Percentiles rank a stretch among this genome's conserved stretches.
phyloP scores from a whole-genome alignment of 2,113 vertebrate genomes.

The Trinectes maculatus region DNA sequence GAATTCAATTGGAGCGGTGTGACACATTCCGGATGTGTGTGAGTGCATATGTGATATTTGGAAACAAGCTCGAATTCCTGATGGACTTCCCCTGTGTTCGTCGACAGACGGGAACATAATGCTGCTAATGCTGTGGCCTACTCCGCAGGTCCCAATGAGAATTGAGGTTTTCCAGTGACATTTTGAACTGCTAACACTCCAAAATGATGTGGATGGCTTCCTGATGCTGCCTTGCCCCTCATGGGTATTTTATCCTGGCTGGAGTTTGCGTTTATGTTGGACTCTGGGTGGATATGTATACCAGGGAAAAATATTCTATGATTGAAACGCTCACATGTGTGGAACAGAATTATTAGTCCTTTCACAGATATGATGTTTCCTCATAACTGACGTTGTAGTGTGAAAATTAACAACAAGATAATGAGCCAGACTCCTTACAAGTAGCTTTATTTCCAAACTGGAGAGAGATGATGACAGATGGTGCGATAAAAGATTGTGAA shows the following conservation, averaged over 20 bases:
- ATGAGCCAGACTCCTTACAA: slow-evolving; percentile 59
- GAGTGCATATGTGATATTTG: slow-evolving; percentile 47
- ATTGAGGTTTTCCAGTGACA: slow-evolving; percentile 45
- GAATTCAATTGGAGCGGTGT: slow-evolving; percentile 54
- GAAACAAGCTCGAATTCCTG: slow-evolving; percentile 47
- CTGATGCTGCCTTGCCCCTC: slow-evolving; percentile 27
- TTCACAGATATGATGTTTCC: background rate
- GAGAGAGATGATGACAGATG: slow-evolving; percentile 65
- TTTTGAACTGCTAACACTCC: slow-evolving; percentile 46
- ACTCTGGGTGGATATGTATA: too few relatives aligned
- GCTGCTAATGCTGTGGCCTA: slow-evolving; percentile 35
- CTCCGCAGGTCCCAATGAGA: slow-evolving; percentile 54
- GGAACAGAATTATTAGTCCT: slow-evolving; percentile 5
- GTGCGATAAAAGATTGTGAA: slow-evolving; percentile 44
- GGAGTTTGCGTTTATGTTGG: slow-evolving; percentile 32
- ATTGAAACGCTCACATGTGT: slow-evolving; percentile 11
- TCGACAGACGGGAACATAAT: slow-evolving; percentile 39
- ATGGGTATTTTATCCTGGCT: slow-evolving; percentile 27
- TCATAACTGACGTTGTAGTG: slow-evolving; percentile 7
- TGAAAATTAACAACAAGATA: slow-evolving; percentile 23
- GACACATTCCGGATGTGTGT: slow-evolving; percentile 31
- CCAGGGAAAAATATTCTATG: too few relatives aligned
- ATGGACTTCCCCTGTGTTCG: slow-evolving; percentile 39
- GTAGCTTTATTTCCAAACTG: slow-evolving; percentile 76
- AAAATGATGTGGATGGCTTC: slow-evolving; percentile 42